Base-by-base conservation (phyloP, 2,888 invertebrate genomes). In the Oxycera nigricornis region DNA sequence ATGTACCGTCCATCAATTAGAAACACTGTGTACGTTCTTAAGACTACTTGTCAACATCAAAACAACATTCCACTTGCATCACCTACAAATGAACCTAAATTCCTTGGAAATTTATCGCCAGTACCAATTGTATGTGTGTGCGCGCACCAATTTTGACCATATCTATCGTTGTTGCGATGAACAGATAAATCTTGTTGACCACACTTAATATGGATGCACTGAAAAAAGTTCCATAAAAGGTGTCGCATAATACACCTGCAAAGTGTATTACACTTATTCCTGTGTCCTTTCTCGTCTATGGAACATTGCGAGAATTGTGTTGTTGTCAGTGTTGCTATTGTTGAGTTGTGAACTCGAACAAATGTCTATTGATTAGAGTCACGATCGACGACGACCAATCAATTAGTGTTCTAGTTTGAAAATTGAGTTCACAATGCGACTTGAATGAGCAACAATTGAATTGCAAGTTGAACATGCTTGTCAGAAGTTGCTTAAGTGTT, bases 391-490 rank as follows among this genome's bases (percentile, higher is more conserved):
- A 22, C 35, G 39, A 57, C 46, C 72, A 72, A 72, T 72, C 72
- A 72, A 72, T 72, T 72, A 72, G 57, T 55, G 55, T 22, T 26
- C 72, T 17, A 57, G 35, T 57, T 72, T 72, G 55, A 35, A 72
- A 72, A 72, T 72, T 72, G 72, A 72, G 72, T 72, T 72, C 72
- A 57, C 57, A 72, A 28, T 24, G 30, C 31, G 28, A 55, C 24
- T 9, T 2, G 31, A 24, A 14, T n/a, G 46, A 20, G 26, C 20
- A 67, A 67, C 39, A 67, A 41, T 41, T 50, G 30, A 70, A 31
- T 30, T 17, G 22, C 31, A 11, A 30, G 46, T 39, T 67, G 2
- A 41, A 59, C 61, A 73, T 73, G 41, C 31, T 50, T 73, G 73
- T 73, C 62, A 65, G 39, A 9, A 22, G 17, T 20, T 55, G 14